These are phyloP conservation scores for Dasypogon diadema DNA, from an alignment of 2,888 invertebrate species.

Conservation along the genomic window DNA sequence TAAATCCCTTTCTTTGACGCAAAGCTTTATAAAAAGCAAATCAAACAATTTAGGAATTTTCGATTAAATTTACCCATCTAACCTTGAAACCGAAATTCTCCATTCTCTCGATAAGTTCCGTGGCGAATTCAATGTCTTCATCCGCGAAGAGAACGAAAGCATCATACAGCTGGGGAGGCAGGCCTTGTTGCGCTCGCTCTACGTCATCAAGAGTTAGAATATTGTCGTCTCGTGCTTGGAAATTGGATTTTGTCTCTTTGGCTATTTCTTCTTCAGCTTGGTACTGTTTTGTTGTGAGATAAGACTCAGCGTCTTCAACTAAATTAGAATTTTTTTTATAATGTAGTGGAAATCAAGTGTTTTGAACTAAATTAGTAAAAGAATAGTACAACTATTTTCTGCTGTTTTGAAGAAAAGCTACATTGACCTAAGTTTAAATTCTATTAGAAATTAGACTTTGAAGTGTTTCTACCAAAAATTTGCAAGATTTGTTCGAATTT, in stretches of 20 bases:
- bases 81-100: conserved; percentile 77
- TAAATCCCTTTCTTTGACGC: conserved; percentile 80
- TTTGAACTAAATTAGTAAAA: no score
- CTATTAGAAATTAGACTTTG: no score
- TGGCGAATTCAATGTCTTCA: conserved; percentile 79
- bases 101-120: conserved; percentile 74
- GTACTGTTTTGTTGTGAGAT: conserved; percentile 5
- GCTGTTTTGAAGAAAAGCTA: no score
- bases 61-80: no score
- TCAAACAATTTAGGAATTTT: no score
- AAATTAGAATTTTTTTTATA: not conserved
- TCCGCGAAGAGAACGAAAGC: conserved; percentile 83
- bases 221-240: conserved; percentile 54
- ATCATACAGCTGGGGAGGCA: conserved; percentile 77
- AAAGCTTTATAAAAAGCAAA: conserved; percentile 73
- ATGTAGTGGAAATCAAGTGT: no score
- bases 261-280: not conserved
- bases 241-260: not conserved
- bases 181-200: conserved; percentile 67
- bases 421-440: no score
- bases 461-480: no score
- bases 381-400: no score
- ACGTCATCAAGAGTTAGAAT: conserved; percentile 72
- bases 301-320: conserved; percentile 57
- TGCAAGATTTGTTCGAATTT: no score